Base-by-base conservation (phyloP, 2,113 vertebrate genomes). In the Epinephelus fuscoguttatus region DNA sequence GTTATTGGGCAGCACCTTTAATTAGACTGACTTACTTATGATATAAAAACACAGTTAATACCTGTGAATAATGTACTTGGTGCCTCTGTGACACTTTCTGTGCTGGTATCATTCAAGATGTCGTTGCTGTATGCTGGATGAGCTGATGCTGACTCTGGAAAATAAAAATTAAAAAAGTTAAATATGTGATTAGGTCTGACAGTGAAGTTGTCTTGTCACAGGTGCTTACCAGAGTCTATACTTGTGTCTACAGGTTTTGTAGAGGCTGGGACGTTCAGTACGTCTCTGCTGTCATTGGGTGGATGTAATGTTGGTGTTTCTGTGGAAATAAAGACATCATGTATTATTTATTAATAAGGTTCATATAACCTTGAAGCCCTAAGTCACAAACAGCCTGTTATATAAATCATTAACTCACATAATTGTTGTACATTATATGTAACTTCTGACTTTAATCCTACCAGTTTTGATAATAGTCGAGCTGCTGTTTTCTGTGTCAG, bases 131-230 rank as follows among this genome's bases (percentile, higher is more conserved):
- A 0, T 11, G 74, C 77, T 11, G 3, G 49, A 70, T 45, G 69
- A 85, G 66, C 75, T 59, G 63, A 84, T n/a, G 17, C 40, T 1
- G 42, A 75, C 18, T 75, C 88, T 80, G 50, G 59, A 59, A 64
- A 69, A 80, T 25, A 61, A 42, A 55, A 52, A 37, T 37, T 27
- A 5, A 6, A 19, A 17, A 62, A n/a, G 27, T 62, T 11, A 37
- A 37, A 37, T 1, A 37, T 37, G 60, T 37, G 12, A 9, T 33
- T 4, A 37, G 30, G 30, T 19, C 14, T 60, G 25, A 60, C 25
- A 17, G 30, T 1, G 4, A 37, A 10, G 15, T 49, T 27, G 19
- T 37, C 27, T 21, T 15, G 0, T 6, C 25, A 40, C 30, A 7
- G 3, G 11, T 19, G 21, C 71, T 70, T 52, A 90, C 89, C 78